Base-by-base conservation (phyloP, 2,797 vertebrate genomes). In the Linurgus olivaceus region DNA sequence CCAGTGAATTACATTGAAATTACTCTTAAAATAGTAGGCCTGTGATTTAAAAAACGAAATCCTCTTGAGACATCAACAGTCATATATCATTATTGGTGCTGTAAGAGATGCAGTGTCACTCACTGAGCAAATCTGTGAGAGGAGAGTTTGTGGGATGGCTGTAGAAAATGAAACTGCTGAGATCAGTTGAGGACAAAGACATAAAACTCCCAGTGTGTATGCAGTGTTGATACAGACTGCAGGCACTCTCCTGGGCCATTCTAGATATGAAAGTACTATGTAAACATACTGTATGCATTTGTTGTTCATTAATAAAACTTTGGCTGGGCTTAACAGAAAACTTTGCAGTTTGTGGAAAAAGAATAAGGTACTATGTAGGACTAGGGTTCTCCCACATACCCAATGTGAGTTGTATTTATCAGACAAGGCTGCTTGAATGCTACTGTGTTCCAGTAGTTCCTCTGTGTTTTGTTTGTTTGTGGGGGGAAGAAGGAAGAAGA, bases 1-100 rank as follows among this genome's bases (percentile, higher is more conserved):
- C 70, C 52, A 86, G 44, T 38, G 74, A 77, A 57, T 67, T 73
- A 26, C 45, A 29, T 71, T 89, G 72, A 83, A 61, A 63, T 84
- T 50, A 55, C 78, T 95, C 78, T 90, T 86, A 86, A 89, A 93
- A 82, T 86, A 90, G 75, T 24, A 88, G 44, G 57, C 15, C 12
- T 89, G 40, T 90, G 65, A 51, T 74, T 77, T 59, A 50, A 51
- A 78, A 77, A 83, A 2, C 8, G 88, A 78, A 73, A 67, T 62
- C 40, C 57, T 74, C 4, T n/a, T 25, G 58, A 92, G 65, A 66
- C 18, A 72, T 89, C 75, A 70, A 4, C 18, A 73, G 17, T 16
- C 24, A 28, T 57, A 11, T 48, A 62, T 94, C 57, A 54, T 81
- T 86, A 58, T 35, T 57, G 44, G 18, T 67, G 66, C 25, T 91